Percentiles rank a stretch among this genome's conserved stretches.
phyloP scores from a whole-genome alignment of 1,140 invertebrate genomes.

The Nasonia vitripennis region DNA sequence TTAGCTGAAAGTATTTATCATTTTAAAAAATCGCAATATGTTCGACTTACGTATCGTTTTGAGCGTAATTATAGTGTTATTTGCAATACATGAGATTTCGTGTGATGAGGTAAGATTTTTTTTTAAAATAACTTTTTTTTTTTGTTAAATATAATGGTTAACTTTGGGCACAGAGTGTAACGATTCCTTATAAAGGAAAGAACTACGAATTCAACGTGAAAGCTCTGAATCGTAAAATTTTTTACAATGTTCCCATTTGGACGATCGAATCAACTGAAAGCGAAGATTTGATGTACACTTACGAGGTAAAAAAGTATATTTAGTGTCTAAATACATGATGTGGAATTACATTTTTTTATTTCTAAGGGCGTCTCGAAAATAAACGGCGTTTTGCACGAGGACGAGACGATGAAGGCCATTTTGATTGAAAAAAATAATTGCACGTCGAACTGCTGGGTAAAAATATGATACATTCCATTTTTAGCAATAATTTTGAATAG shows the following conservation, averaged over 20 bases:
- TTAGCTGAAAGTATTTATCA: too few species aligned
- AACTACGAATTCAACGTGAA: not conserved
- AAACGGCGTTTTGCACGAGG: not conserved
- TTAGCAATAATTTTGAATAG: not conserved
- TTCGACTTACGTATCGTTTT: too few species aligned
- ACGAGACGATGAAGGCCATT: not conserved
- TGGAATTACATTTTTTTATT: not conserved
- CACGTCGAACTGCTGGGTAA: not conserved
- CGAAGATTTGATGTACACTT: not conserved
- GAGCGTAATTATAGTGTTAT: too few species aligned
- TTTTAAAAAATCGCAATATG: too few species aligned
- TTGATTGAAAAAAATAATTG: slow-evolving; percentile 7
- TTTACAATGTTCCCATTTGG: not conserved
- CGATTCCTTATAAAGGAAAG: not conserved
- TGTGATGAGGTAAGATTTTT: too few species aligned
- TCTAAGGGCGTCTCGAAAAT: not conserved
- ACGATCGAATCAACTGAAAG: not conserved
- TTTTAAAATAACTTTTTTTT: too few species aligned
- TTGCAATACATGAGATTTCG: too few species aligned
- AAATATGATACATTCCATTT: not conserved
- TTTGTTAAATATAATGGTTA: too few species aligned
- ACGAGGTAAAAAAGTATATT: not conserved
- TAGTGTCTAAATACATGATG: not conserved
- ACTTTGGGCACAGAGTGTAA: not conserved
- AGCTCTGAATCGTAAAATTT: not conserved